Evolutionary conservation across 1,140 invertebrate genomes (phyloP).

Genomic region (Zaprionus inermis): DNA sequence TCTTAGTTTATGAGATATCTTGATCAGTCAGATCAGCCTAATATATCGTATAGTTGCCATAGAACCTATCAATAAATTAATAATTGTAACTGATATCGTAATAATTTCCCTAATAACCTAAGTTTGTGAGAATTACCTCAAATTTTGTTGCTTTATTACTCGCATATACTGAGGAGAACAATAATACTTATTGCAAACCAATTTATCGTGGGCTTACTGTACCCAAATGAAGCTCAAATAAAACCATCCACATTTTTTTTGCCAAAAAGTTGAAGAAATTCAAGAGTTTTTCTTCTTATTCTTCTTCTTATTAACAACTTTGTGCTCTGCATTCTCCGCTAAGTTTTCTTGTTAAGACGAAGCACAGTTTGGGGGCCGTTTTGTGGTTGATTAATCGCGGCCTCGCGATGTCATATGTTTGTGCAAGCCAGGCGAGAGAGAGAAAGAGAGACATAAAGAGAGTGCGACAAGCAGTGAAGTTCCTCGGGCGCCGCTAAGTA

Average conservation of each 20-base stretch:
- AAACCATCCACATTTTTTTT: not conserved
- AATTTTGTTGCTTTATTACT: no score
- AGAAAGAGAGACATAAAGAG: not conserved
- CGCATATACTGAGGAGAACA: no score
- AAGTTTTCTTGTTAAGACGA: not conserved
- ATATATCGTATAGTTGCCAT: no score
- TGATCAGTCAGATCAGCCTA: no score
- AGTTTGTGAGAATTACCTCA: no score
- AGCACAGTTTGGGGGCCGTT: slow-evolving; percentile 10
- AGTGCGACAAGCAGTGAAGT: not conserved
- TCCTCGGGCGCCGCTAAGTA: slow-evolving; percentile 29
- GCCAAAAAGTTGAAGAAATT: not conserved
- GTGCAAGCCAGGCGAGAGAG: not conserved
- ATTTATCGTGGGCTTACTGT: not conserved
- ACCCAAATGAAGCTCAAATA: not conserved
- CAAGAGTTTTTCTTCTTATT: not conserved
- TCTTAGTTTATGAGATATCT: no score
- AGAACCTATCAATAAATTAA: no score
- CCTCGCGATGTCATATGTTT: slow-evolving; percentile 38
- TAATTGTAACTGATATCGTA: no score
- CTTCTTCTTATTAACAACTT: not conserved
- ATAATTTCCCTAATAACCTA: no score
- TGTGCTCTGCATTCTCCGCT: not conserved
- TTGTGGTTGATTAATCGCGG: slow-evolving; percentile 33
- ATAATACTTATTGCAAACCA: no score